Evolutionary conservation across 2,888 invertebrate species (phyloP).

Genomic region (Sphaerophoria taeniata): DNA sequence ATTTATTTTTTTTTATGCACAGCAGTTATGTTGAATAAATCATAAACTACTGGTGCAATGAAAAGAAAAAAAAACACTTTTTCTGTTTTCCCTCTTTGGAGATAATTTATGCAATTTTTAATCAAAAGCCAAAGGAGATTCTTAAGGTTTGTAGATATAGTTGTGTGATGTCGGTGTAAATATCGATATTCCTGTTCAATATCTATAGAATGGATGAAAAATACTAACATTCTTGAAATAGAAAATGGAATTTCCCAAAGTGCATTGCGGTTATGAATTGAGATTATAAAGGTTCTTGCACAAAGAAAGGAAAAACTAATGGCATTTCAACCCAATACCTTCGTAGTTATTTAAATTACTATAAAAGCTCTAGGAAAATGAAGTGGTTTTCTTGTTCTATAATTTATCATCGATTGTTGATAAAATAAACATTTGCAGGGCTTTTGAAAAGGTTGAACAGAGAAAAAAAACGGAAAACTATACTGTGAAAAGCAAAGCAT

Average conservation of each 20-base stretch:
- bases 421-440: too few species aligned
- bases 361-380: too few species aligned
- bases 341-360: too few species aligned
- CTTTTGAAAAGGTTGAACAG: too few species aligned
- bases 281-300: neutral
- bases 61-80: neutral
- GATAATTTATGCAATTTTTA: conserved; percentile 69
- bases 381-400: too few species aligned
- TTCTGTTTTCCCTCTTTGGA: neutral
- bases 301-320: too few species aligned
- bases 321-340: too few species aligned
- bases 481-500: too few species aligned
- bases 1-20: conserved; percentile 22
- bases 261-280: conserved; percentile 5
- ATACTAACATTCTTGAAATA: conserved; percentile 52
- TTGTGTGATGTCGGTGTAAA: conserved; percentile 39
- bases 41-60: conserved; percentile 45
- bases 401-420: too few species aligned
- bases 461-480: too few species aligned
- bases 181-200: conserved; percentile 37
- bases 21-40: conserved; percentile 60
- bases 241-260: conserved; percentile 7
- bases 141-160: conserved; percentile 24
- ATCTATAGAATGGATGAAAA: neutral
- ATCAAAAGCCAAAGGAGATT: conserved; percentile 70